Evolutionary conservation across 2,113 vertebrate genomes (phyloP).

Genomic region (Falco punctatus): DNA sequence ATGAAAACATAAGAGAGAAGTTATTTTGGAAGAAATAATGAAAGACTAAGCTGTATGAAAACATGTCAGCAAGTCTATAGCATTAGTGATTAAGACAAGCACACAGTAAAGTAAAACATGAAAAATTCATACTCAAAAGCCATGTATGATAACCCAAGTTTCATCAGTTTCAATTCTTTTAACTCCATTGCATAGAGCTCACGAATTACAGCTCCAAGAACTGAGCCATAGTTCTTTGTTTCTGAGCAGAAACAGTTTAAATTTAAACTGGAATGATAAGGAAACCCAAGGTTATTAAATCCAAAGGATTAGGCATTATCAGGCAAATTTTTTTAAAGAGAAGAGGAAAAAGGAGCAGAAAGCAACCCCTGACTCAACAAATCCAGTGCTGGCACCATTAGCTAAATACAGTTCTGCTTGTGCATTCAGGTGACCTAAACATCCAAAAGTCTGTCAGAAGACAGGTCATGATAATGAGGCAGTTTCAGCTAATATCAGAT

Average conservation of each 20-base stretch:
- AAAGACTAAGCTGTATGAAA: neutral
- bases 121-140: neutral
- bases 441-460: neutral
- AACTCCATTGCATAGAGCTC: neutral
- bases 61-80: neutral
- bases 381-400: neutral
- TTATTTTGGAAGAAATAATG: neutral
- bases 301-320: neutral
- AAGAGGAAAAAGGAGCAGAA: neutral
- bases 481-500: neutral
- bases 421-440: neutral
- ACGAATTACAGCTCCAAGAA: neutral
- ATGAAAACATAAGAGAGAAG: neutral
- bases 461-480: neutral
- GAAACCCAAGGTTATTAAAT: neutral
- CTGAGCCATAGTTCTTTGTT: neutral
- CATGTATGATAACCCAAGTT: neutral
- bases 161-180: neutral
- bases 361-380: neutral
- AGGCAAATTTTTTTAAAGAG: neutral
- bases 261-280: neutral
- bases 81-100: neutral
- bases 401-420: neutral
- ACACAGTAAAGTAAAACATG: neutral
- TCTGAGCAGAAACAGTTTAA: neutral